Evolutionary conservation across 2,797 vertebrate genomes (phyloP).

Genomic region (Ciconia nigra): DNA sequence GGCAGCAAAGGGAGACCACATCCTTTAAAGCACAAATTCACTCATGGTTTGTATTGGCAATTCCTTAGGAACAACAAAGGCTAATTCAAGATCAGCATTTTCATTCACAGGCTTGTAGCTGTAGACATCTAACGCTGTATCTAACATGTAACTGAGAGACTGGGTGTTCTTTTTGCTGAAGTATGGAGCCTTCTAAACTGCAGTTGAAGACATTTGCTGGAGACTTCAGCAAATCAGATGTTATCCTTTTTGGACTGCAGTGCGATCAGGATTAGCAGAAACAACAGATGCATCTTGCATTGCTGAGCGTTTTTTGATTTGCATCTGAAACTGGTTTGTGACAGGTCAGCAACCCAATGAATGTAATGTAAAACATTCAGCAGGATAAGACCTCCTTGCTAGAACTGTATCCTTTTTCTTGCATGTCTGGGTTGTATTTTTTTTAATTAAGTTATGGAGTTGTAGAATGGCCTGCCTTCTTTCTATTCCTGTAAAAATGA

Average conservation of each 20-base stretch:
- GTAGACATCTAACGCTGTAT: background rate
- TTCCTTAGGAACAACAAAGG: background rate
- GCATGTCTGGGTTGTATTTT: slow-evolving; percentile 27
- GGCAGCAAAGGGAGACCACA: background rate
- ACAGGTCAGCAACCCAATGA: background rate
- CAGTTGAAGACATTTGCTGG: background rate
- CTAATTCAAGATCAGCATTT: background rate
- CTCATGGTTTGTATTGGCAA: background rate
- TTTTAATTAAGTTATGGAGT: slow-evolving; percentile 37
- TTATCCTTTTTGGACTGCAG: background rate
- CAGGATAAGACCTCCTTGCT: slow-evolving; percentile 21
- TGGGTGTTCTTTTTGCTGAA: background rate
- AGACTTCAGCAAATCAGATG: background rate
- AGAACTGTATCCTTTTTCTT: background rate
- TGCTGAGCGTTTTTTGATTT: background rate
- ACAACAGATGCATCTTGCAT: background rate
- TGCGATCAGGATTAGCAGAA: background rate
- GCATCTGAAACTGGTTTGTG: slow-evolving; percentile 41
- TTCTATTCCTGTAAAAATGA: slow-evolving; percentile 1
- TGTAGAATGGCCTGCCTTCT: slow-evolving; percentile 2
- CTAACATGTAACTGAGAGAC: background rate
- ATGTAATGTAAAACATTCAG: slow-evolving; percentile 1
- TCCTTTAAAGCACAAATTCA: slow-evolving; percentile 2
- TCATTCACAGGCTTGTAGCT: background rate
- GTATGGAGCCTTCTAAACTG: background rate